Evolutionary conservation across 2,113 vertebrate species (phyloP).

Genomic region (Urocitellus parryii): DNA sequence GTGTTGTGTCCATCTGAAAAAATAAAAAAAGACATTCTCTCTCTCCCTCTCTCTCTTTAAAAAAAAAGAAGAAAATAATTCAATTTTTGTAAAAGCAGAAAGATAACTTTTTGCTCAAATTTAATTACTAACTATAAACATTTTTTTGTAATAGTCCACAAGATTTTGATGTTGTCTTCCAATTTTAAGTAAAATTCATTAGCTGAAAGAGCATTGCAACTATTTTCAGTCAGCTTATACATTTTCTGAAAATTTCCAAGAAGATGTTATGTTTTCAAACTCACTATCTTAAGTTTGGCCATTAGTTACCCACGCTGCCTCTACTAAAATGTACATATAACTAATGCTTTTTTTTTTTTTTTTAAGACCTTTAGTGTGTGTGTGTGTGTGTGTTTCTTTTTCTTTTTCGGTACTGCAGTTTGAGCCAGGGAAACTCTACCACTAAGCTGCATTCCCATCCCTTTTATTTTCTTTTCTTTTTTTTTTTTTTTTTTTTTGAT

Average conservation of each 20-base stretch:
- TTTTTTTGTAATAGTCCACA: background rate
- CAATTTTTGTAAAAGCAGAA: background rate
- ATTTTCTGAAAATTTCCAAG: constrained; percentile 37
- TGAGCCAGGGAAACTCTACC: no score
- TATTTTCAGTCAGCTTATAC: background rate
- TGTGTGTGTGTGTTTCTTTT: no score
- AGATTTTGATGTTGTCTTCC: background rate
- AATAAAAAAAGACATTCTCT: no score
- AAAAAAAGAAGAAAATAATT: background rate
- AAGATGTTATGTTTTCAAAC: background rate
- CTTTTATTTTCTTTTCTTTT: no score
- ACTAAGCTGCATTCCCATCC: no score
- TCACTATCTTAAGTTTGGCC: background rate
- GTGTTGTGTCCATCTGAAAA: no score
- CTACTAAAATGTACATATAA: no score
- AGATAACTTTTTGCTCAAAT: constrained; percentile 8
- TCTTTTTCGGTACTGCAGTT: no score
- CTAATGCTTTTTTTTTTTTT: background rate
- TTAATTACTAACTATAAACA: background rate
- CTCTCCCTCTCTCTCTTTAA: no score
- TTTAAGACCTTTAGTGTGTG: background rate
- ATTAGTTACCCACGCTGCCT: background rate
- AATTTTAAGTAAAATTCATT: background rate
- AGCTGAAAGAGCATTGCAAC: background rate
- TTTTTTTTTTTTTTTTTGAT: no score